Percentiles rank a stretch among this genome's conserved stretches.
These are phyloP conservation scores for Acanthococcus lagerstroemiae DNA, from an alignment of 2,888 invertebrate genomes.

Conservation along the genomic window DNA sequence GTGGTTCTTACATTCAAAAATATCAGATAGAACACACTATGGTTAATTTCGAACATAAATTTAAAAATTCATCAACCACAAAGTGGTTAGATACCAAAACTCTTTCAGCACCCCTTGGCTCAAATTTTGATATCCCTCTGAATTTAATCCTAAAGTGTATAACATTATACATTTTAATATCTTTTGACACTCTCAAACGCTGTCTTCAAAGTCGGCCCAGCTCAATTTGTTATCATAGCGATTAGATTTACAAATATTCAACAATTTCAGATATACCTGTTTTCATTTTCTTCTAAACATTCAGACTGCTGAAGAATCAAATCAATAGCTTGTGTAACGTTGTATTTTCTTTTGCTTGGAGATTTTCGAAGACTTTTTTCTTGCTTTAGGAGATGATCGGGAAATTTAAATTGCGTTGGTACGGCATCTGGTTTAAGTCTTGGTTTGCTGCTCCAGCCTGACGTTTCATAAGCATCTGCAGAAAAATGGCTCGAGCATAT, in stretches of 20 bases:
- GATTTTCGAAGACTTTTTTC: neutral
- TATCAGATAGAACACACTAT: neutral
- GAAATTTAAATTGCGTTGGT: constrained; percentile 10
- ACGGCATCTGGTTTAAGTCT: constrained; percentile 4
- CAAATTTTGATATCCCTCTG: too few species aligned
- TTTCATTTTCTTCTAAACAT: neutral
- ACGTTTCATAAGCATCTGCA: neutral
- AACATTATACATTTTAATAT: too few species aligned
- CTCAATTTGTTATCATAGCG: neutral
- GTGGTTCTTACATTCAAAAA: neutral
- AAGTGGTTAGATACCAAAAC: too few species aligned
- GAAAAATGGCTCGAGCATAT: constrained; percentile 1
- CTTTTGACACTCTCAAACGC: too few species aligned
- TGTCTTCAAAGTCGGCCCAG: neutral
- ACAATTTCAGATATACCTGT: neutral
- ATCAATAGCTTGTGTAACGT: neutral
- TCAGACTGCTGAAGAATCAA: neutral
- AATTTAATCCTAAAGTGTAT: too few species aligned
- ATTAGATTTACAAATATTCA: neutral
- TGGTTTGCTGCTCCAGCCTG: neutral
- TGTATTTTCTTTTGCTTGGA: neutral
- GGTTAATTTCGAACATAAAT: neutral
- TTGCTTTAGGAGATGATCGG: neutral
- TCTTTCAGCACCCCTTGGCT: too few species aligned
- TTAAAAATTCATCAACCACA: too few species aligned